These are phyloP conservation scores for Euproctis similis DNA, from an alignment of 2,888 invertebrate genomes.

Conservation along the genomic window DNA sequence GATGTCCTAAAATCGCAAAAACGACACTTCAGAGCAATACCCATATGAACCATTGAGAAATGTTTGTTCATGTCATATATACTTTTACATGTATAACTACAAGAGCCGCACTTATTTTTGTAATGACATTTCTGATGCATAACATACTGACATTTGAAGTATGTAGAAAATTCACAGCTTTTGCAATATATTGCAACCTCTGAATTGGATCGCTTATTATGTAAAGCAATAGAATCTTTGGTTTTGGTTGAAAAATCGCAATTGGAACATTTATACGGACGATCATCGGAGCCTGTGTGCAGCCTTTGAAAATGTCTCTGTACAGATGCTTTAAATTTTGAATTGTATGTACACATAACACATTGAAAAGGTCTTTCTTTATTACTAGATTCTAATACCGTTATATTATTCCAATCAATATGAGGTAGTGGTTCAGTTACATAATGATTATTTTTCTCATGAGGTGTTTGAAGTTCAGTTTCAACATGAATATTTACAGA, in stretches of 20 bases:
- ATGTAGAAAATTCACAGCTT: slow-evolving; percentile 34
- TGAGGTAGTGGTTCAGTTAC: slow-evolving; percentile 34
- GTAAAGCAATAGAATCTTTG: slow-evolving; percentile 51
- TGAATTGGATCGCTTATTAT: slow-evolving; percentile 46
- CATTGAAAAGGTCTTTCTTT: slow-evolving; percentile 46
- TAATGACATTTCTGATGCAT: slow-evolving; percentile 51
- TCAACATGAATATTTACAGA: background rate
- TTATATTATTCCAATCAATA: slow-evolving; percentile 44
- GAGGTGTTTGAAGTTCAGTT: slow-evolving; percentile 2
- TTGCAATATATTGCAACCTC: slow-evolving; percentile 26
- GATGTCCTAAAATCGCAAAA: slow-evolving; percentile 42
- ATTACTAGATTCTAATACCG: slow-evolving; percentile 37
- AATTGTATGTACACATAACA: slow-evolving; percentile 38
- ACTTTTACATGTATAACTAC: slow-evolving; percentile 39
- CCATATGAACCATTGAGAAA: slow-evolving; percentile 37
- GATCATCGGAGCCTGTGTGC: slow-evolving; percentile 38
- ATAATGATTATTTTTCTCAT: slow-evolving; percentile 32
- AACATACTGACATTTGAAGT: slow-evolving; percentile 42
- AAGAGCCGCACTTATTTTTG: slow-evolving; percentile 37
- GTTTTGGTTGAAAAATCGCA: slow-evolving; percentile 58
- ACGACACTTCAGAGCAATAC: slow-evolving; percentile 39
- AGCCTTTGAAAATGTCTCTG: slow-evolving; percentile 53
- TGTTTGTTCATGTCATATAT: slow-evolving; percentile 51
- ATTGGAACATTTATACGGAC: slow-evolving; percentile 49
- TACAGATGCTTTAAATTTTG: slow-evolving; percentile 51